These are phyloP conservation scores for Vesta saturnalis DNA, from an alignment of 2,888 invertebrate species.

Conservation along the genomic window DNA sequence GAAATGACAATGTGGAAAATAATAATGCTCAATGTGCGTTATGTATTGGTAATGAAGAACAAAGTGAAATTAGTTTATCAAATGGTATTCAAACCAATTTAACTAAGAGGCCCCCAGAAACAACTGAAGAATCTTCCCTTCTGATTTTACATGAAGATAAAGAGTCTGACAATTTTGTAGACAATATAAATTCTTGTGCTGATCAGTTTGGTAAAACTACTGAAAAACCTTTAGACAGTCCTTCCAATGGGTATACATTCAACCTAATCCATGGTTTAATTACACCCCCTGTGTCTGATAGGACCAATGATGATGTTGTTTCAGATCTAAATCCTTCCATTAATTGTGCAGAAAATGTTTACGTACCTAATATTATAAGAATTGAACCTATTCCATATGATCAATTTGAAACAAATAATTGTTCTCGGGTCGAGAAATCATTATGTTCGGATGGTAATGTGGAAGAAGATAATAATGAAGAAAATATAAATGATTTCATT, in stretches of 20 bases:
- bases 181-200: neutral
- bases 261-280: constrained; percentile 2
- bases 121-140: too few species aligned
- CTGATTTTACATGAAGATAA: neutral
- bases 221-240: neutral
- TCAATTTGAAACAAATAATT: neutral
- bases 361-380: neutral
- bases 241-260: neutral
- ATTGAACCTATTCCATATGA: neutral
- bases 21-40: too few species aligned
- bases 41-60: too few species aligned
- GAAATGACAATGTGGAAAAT: too few species aligned
- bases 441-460: neutral
- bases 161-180: neutral
- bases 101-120: too few species aligned
- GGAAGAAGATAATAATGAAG: constrained; percentile 2
- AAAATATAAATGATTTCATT: neutral
- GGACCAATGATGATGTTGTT: neutral
- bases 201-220: too few species aligned
- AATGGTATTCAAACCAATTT: too few species aligned
- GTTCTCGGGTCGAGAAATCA: neutral
- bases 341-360: neutral
- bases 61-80: too few species aligned
- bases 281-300: constrained; percentile 4
- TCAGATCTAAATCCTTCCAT: neutral